Base-by-base conservation (phyloP, 1,140 invertebrate species). In the Dendrolimus punctatus region DNA sequence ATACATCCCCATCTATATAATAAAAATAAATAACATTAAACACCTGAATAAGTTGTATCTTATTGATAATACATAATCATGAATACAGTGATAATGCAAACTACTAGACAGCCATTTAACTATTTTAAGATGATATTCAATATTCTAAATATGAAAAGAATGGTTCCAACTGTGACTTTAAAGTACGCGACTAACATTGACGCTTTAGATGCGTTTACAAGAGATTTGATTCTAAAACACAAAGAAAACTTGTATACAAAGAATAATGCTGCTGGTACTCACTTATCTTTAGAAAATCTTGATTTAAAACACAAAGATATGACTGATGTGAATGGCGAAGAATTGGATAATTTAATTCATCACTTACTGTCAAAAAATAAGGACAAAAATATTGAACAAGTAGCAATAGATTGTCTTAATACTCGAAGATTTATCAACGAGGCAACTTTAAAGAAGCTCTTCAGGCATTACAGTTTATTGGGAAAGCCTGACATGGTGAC, bases 401-500 rank as follows among this genome's bases (percentile, higher is more conserved):
- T 75, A 8, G 39, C 83, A n/a, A 59, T 58, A 57, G 58, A 79
- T 40, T 77, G 75, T 44, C 40, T 60, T 9, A 60, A 75, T 37
- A 64, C 60, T 45, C 53, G 51, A 9, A 75, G 70, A 60, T 50
- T 60, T 39, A 66, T 80, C 9, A 68, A 58, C 47, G 66, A 70
- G 44, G 56, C 43, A 42, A 60, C 66, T 37, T 39, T 86, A 10
- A 84, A 81, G 54, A 78, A 68, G 46, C 45, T 86, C 4, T 79
- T 77, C 49, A 71, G 68, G 66, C 55, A 61, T 51, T 76, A 73
- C 47, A 83, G 82, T 62, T 8, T 58, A 6, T 42, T 49, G 43
- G 80, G 80, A 8, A 78, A 70, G 45, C 64, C 77, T 36, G 72
- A 80, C 43, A 56, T 63, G 41, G 58, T 86, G 5, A 41, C 50